Evolutionary conservation across 2,113 vertebrate species (phyloP).

Genomic region (Chrysochloris asiatica): DNA sequence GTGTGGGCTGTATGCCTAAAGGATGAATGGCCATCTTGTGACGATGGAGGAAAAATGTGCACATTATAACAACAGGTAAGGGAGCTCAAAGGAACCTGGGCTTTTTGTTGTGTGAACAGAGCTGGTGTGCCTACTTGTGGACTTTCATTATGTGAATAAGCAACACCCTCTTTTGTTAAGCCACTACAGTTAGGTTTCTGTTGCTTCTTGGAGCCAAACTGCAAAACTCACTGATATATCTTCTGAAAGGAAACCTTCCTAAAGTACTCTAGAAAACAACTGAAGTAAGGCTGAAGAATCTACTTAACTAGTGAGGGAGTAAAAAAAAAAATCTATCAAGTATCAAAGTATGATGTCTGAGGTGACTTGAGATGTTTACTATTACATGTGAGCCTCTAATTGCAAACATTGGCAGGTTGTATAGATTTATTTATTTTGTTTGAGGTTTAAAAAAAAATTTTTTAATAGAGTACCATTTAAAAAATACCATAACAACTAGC

Average conservation of each 20-base stretch:
- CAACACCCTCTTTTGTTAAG: not conserved
- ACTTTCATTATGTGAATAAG: constrained; percentile 42
- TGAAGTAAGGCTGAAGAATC: not conserved
- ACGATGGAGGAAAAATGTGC: not conserved
- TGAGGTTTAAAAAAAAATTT: too few species aligned
- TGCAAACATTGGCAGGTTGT: not conserved
- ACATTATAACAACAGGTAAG: not conserved
- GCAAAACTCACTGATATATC: not conserved
- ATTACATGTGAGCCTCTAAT: not conserved
- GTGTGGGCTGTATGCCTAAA: not conserved
- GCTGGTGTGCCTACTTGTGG: not conserved
- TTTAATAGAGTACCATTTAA: too few species aligned
- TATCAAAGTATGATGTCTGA: not conserved
- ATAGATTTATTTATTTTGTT: constrained; percentile 12
- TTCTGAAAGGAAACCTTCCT: constrained; percentile 18
- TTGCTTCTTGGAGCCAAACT: not conserved
- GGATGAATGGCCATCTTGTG: not conserved
- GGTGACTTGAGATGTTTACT: not conserved
- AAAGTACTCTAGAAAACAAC: not conserved
- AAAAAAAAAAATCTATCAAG: not conserved
- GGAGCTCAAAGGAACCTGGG: not conserved
- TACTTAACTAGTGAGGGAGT: not conserved
- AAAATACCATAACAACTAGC: too few species aligned
- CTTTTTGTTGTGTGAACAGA: not conserved
- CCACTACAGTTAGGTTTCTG: not conserved